These are phyloP conservation scores for Pristiophorus japonicus DNA, from an alignment of 2,113 vertebrate genomes.

Conservation along the genomic window DNA sequence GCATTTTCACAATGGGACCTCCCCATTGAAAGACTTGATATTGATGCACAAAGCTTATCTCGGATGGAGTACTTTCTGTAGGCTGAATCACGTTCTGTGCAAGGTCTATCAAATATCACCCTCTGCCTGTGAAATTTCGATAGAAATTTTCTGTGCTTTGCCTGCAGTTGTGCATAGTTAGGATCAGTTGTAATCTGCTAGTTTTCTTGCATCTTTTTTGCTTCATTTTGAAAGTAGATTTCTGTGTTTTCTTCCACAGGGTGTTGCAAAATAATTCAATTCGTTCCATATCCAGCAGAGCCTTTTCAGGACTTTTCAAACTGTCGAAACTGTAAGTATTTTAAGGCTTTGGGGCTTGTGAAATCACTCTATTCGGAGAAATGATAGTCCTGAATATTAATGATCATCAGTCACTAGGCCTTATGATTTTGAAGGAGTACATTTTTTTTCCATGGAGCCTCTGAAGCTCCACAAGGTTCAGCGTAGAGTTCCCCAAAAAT, in stretches of 20 bases:
- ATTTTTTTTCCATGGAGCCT: not conserved
- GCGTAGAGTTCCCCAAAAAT: not conserved
- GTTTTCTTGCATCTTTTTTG: not conserved
- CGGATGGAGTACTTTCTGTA: not conserved
- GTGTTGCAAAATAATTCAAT: conserved; percentile 53
- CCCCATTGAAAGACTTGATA: not conserved
- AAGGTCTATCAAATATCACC: not conserved
- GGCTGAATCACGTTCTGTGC: not conserved
- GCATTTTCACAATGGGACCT: not conserved
- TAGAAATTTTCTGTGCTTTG: not conserved
- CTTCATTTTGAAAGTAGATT: not conserved
- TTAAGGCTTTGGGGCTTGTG: not conserved
- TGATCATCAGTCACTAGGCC: not conserved
- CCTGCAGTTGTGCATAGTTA: not conserved
- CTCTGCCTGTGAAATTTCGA: not conserved
- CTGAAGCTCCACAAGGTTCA: conserved; percentile 19
- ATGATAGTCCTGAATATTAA: not conserved
- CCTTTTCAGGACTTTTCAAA: conserved; percentile 48
- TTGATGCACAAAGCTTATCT: not conserved
- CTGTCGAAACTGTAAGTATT: conserved; percentile 48
- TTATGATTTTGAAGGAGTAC: not conserved
- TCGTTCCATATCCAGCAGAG: conserved; percentile 40
- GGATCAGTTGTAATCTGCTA: not conserved
- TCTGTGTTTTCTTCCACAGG: conserved; percentile 36
- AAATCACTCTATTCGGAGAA: not conserved